Percentiles rank a stretch among this genome's conserved stretches.
These are phyloP conservation scores for Psilopsiagon aymara DNA, from an alignment of 2,113 vertebrate genomes.

Conservation along the genomic window DNA sequence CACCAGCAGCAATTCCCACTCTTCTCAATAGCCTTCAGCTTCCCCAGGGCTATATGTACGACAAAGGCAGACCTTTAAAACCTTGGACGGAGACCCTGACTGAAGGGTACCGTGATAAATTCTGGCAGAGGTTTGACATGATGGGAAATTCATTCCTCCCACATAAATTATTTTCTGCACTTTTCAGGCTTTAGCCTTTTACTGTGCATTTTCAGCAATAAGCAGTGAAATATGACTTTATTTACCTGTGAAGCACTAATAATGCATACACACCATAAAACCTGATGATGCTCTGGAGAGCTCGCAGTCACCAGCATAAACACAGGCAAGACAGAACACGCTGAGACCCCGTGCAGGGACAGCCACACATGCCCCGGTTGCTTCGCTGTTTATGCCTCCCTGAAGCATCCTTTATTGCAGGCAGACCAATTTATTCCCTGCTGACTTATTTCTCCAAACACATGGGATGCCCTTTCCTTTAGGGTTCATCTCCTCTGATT, in stretches of 20 bases:
- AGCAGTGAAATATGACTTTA: slow-evolving; percentile 69
- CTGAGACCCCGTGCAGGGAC: background rate
- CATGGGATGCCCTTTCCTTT: background rate
- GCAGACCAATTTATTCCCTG: slow-evolving; percentile 20
- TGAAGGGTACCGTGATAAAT: slow-evolving; percentile 59
- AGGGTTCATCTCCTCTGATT: slow-evolving; percentile 14
- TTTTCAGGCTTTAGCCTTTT: slow-evolving; percentile 65
- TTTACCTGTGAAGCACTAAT: slow-evolving; percentile 62
- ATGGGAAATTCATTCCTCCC: slow-evolving; percentile 59
- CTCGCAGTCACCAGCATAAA: slow-evolving; percentile 1
- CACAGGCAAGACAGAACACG: background rate
- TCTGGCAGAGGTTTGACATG: slow-evolving; percentile 34
- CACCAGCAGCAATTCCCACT: background rate
- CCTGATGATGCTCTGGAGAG: slow-evolving; percentile 30
- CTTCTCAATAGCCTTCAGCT: slow-evolving; percentile 44
- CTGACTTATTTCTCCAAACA: background rate
- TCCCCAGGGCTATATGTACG: background rate
- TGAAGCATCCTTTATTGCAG: background rate
- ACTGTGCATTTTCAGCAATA: slow-evolving; percentile 48
- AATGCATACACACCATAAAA: slow-evolving; percentile 53
- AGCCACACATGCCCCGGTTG: background rate
- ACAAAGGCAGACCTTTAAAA: slow-evolving; percentile 65
- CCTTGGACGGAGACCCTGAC: slow-evolving; percentile 44
- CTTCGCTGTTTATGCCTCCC: slow-evolving; percentile 1
- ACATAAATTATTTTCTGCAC: slow-evolving; percentile 54